These are phyloP conservation scores for Gnatocerus cornutus DNA, from an alignment of 2,888 invertebrate species.

Conservation along the genomic window DNA sequence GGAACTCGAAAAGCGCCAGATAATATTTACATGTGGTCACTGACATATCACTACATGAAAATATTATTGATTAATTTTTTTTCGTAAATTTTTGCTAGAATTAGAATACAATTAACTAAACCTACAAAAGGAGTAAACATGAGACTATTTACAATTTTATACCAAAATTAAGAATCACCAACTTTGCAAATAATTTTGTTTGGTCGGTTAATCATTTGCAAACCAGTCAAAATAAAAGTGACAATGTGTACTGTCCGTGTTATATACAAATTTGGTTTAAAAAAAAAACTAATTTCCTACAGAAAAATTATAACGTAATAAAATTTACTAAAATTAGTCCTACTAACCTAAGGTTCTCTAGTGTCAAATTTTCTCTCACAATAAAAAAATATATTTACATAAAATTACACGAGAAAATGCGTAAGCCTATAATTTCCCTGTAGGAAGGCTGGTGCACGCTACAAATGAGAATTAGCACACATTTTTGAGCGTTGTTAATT, in stretches of 20 bases:
- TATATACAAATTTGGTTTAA: conserved; percentile 40
- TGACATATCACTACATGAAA: conserved; percentile 38
- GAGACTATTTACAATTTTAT: conserved; percentile 39
- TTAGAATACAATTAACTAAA: conserved; percentile 45
- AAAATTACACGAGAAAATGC: conserved; percentile 15
- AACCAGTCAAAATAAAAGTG: conserved; percentile 28
- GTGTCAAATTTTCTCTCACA: conserved; percentile 14
- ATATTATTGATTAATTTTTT: conserved; percentile 35
- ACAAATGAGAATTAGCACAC: conserved; percentile 16
- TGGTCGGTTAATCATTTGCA: conserved; percentile 53
- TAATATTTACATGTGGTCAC: conserved; percentile 53
- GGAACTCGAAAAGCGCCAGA: conserved; percentile 44
- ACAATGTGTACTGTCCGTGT: conserved; percentile 32
- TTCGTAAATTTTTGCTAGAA: conserved; percentile 41
- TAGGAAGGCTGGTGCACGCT: conserved; percentile 26
- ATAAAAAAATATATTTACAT: conserved; percentile 37
- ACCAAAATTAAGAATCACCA: conserved; percentile 47
- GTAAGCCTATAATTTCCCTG: conserved; percentile 35
- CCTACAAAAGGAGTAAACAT: conserved; percentile 43
- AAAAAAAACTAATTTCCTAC: conserved; percentile 41
- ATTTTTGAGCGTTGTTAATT: conserved; percentile 22
- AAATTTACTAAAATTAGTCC: conserved; percentile 41
- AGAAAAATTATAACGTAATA: conserved; percentile 36
- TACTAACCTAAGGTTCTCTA: conserved; percentile 17
- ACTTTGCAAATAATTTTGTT: conserved; percentile 51